A percentile compares a stretch with the other conserved stretches of the same genome.
These are phyloP conservation scores for Oreocharis arfaki DNA, from an alignment of 2,113 vertebrate genomes.

Conservation along the genomic window DNA sequence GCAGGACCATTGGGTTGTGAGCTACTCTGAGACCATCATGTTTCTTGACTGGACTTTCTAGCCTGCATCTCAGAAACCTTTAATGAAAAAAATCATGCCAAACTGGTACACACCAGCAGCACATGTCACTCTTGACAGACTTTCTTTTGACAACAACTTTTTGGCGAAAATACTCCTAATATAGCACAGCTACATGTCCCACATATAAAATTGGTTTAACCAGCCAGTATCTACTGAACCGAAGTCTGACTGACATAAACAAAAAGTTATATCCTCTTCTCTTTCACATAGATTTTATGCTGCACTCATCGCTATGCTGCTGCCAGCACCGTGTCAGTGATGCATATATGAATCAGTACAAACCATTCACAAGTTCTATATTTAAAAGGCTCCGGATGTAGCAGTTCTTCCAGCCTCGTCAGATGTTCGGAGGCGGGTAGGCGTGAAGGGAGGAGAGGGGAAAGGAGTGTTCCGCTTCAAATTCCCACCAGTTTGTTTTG, in stretches of 20 bases:
- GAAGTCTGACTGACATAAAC: constrained; percentile 57
- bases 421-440: constrained; percentile 62
- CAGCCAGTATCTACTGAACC: not conserved
- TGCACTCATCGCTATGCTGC: constrained; percentile 38
- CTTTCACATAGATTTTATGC: constrained; percentile 51
- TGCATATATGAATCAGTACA: constrained; percentile 69
- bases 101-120: not conserved
- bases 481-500: constrained; percentile 64
- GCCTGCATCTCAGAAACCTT: not conserved
- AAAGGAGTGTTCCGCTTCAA: constrained; percentile 61
- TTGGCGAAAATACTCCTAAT: not conserved
- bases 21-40: not conserved
- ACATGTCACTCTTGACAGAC: not conserved
- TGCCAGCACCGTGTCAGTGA: constrained; percentile 65
- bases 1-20: not conserved
- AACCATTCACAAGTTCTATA: constrained; percentile 66
- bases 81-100: not conserved
- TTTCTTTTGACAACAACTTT: not conserved
- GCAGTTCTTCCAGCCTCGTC: constrained; percentile 61
- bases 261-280: constrained; percentile 48
- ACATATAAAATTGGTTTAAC: not conserved
- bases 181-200: not conserved
- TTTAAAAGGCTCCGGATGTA: constrained; percentile 67
- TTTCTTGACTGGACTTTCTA: not conserved
- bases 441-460: constrained; percentile 57